Evolutionary conservation across 2,888 invertebrate species (phyloP).

Genomic region (Psococerastis gibbosa): DNA sequence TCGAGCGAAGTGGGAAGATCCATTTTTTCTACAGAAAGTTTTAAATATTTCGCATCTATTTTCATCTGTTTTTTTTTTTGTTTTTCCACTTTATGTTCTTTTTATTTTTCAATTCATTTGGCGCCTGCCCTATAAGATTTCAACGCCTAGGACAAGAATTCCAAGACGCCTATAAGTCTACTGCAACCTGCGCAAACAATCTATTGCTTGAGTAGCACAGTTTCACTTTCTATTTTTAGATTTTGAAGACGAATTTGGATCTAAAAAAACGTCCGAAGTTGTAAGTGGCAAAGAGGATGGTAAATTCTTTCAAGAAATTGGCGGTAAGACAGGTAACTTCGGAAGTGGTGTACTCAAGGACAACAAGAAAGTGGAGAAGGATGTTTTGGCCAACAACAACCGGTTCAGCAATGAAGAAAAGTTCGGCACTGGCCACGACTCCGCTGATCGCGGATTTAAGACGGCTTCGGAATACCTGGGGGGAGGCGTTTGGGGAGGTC

Average conservation of each 20-base stretch:
- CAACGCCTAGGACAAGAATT: too few species aligned
- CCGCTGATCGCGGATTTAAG: background rate
- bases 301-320: conserved; percentile 1
- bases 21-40: too few species aligned
- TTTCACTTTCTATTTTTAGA: too few species aligned
- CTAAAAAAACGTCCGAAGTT: background rate
- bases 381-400: conserved; percentile 2
- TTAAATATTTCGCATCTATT: too few species aligned
- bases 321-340: conserved; percentile 1
- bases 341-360: conserved; percentile 3
- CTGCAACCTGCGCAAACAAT: too few species aligned
- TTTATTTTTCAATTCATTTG: background rate
- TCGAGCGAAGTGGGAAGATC: too few species aligned
- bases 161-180: too few species aligned
- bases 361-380: conserved; percentile 1
- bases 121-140: background rate
- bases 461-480: background rate
- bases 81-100: background rate
- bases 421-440: background rate
- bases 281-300: conserved; percentile 1
- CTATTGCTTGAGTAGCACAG: too few species aligned
- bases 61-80: background rate
- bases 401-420: conserved; percentile 2
- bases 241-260: conserved; percentile 3
- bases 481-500: conserved; percentile 2